Evolutionary conservation across 2,797 vertebrate species (phyloP).

Genomic region (Arrhamphus sclerolepis): DNA sequence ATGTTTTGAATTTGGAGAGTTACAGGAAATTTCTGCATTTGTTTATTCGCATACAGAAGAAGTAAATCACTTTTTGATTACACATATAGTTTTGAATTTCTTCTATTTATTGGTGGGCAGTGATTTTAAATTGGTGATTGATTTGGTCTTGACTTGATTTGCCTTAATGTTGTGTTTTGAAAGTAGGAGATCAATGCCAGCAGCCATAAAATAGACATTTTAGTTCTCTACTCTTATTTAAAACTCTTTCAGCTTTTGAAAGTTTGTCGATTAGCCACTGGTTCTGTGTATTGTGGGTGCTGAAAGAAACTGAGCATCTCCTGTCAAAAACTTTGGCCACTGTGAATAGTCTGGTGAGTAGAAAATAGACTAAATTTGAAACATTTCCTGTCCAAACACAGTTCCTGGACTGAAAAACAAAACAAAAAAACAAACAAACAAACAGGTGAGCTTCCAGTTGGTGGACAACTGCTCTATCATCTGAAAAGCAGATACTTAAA

Average conservation of each 20-base stretch:
- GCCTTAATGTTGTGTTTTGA: too few relatives aligned
- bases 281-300: not conserved
- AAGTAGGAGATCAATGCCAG: not conserved
- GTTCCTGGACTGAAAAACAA: too few relatives aligned
- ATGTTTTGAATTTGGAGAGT: constrained; percentile 31
- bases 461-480: too few relatives aligned
- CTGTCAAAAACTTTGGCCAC: too few relatives aligned
- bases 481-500: too few relatives aligned
- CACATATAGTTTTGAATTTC: constrained; percentile 50
- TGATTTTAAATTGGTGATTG: too few relatives aligned
- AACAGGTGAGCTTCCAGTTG: too few relatives aligned
- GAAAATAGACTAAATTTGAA: not conserved
- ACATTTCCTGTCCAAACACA: too few relatives aligned
- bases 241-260: not conserved
- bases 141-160: too few relatives aligned
- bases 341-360: not conserved
- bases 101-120: constrained; percentile 24
- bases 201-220: constrained; percentile 13
- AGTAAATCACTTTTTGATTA: constrained; percentile 61
- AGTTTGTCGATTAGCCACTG: too few relatives aligned
- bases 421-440: too few relatives aligned
- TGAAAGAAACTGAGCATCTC: not conserved
- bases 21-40: constrained; percentile 8
- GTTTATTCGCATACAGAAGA: constrained; percentile 43
- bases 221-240: constrained; percentile 4